A percentile compares a stretch with the other conserved stretches of the same genome.
These are phyloP conservation scores for Liolophura sinensis DNA, from an alignment of 1,140 invertebrate species.

Conservation along the genomic window DNA sequence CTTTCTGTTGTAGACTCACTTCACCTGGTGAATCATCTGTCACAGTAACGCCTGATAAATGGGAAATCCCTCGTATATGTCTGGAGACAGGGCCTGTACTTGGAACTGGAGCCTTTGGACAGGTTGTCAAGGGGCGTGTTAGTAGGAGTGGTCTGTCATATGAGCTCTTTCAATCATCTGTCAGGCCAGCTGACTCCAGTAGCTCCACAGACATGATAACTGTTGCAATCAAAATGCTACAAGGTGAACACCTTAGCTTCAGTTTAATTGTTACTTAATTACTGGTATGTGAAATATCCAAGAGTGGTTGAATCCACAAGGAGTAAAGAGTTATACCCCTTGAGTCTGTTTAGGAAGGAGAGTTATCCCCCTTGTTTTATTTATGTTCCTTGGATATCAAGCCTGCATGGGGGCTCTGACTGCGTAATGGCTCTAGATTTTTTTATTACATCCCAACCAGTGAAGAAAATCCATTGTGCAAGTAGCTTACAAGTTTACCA, in stretches of 20 bases:
- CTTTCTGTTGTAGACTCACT: too few relatives aligned
- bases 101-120: conserved; percentile 83
- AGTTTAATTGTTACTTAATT: not conserved
- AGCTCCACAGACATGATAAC: conserved; percentile 14
- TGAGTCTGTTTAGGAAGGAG: too few relatives aligned
- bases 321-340: too few relatives aligned
- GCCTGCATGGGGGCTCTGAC: too few relatives aligned
- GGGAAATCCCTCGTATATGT: conserved; percentile 79
- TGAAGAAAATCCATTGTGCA: not conserved
- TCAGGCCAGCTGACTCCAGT: not conserved
- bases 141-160: conserved; percentile 25
- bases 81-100: conserved; percentile 77
- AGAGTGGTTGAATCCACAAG: too few relatives aligned
- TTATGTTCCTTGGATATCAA: too few relatives aligned
- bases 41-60: conserved; percentile 49
- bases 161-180: conserved; percentile 12
- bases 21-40: too few relatives aligned
- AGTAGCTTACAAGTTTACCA: not conserved
- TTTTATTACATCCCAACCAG: too few relatives aligned
- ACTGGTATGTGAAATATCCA: not conserved
- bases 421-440: too few relatives aligned
- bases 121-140: conserved; percentile 61
- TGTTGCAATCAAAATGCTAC: conserved; percentile 76
- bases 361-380: too few relatives aligned
- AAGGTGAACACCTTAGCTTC: conserved; percentile 58